phyloP scores from a whole-genome alignment of 2,888 invertebrate species.

The Aphidius colemani region DNA sequence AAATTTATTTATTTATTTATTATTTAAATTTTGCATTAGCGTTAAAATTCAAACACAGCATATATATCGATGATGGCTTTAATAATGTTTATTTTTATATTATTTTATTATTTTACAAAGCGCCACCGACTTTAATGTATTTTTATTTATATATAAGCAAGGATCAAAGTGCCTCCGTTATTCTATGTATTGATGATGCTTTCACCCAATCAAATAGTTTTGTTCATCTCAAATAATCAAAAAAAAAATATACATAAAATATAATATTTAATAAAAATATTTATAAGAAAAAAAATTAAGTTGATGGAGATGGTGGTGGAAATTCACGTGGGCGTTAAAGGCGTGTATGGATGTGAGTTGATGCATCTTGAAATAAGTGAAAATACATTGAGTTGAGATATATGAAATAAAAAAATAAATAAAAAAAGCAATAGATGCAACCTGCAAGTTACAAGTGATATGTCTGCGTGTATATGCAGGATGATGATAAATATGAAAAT shows the following conservation, averaged over 20 bases:
- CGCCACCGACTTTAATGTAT: slow-evolving; percentile 10
- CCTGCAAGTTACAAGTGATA: slow-evolving; percentile 18
- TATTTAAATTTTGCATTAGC: too few species aligned
- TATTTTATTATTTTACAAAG: not conserved
- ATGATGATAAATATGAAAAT: not conserved
- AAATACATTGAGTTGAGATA: not conserved
- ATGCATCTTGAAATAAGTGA: slow-evolving; percentile 7
- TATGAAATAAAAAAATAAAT: slow-evolving; percentile 1
- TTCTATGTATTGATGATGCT: slow-evolving; percentile 19
- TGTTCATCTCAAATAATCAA: not conserved
- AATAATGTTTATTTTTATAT: slow-evolving; percentile 14
- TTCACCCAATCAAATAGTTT: slow-evolving; percentile 22
- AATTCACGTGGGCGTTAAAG: slow-evolving; percentile 15
- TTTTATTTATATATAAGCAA: slow-evolving; percentile 14
- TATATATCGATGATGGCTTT: slow-evolving; percentile 1
- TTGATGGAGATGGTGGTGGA: not conserved
- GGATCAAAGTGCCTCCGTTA: slow-evolving; percentile 27
- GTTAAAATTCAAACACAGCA: not conserved
- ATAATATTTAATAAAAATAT: too few species aligned
- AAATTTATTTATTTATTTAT: too few species aligned
- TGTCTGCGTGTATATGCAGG: slow-evolving; percentile 12
- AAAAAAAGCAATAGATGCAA: slow-evolving; percentile 17
- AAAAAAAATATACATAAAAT: not conserved
- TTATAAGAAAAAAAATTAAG: not conserved
- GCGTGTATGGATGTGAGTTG: slow-evolving; percentile 23